Percentiles rank a stretch among this genome's conserved stretches.
These are phyloP conservation scores for Cheilosia pagana DNA, from an alignment of 2,888 invertebrate species.

Conservation along the genomic window DNA sequence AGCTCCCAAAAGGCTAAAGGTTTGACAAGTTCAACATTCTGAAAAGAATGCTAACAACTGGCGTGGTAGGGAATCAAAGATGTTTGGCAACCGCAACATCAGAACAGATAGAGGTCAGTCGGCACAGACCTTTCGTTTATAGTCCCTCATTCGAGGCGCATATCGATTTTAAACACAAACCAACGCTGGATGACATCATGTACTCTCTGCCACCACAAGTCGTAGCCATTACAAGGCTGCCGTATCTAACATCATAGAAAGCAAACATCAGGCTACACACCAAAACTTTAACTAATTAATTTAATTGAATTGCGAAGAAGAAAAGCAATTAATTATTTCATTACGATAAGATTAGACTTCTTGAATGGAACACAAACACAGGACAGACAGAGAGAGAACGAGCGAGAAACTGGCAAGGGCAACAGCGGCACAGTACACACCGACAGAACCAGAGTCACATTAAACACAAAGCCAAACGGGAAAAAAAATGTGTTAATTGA, in stretches of 20 bases:
- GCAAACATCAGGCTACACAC: constrained; percentile 42
- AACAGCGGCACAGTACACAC: constrained; percentile 36
- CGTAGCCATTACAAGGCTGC: not conserved
- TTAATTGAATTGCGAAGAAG: constrained; percentile 72
- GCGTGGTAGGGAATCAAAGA: too few species aligned
- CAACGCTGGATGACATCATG: constrained; percentile 41
- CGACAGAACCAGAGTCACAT: constrained; percentile 1
- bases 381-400: constrained; percentile 1
- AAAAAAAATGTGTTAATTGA: constrained; percentile 74
- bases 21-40: too few species aligned
- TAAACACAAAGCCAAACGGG: constrained; percentile 36
- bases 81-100: too few species aligned
- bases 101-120: too few species aligned
- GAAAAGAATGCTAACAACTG: too few species aligned
- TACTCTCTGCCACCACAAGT: constrained; percentile 20
- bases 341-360: constrained; percentile 74
- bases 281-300: constrained; percentile 73
- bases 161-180: not conserved
- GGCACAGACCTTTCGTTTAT: not conserved
- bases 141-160: not conserved
- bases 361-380: constrained; percentile 43
- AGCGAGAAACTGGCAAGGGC: constrained; percentile 14
- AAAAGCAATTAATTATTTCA: constrained; percentile 75
- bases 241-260: constrained; percentile 33
- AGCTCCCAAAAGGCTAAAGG: too few species aligned